These are phyloP conservation scores for Apotomis betuletana DNA, from an alignment of 2,888 invertebrate genomes.

Conservation along the genomic window DNA sequence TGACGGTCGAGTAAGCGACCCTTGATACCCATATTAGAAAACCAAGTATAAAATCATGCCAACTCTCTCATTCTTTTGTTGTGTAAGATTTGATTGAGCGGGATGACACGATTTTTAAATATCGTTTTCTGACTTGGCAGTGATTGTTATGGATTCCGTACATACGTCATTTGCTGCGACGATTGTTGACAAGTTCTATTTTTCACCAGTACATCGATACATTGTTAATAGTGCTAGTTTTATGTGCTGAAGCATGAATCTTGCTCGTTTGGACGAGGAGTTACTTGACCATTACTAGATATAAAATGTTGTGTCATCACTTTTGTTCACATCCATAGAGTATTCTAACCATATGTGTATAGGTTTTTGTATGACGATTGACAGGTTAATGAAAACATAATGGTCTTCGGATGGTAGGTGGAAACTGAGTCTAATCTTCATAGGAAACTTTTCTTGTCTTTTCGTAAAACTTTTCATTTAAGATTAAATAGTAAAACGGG, in stretches of 20 bases:
- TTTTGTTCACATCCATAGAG: conserved; percentile 17
- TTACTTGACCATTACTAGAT: conserved; percentile 19
- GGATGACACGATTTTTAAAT: not conserved
- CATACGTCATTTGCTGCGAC: not conserved
- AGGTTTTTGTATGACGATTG: conserved; percentile 10
- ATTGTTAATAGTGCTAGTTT: conserved; percentile 16
- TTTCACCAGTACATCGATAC: conserved; percentile 28
- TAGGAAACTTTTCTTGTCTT: conserved; percentile 1
- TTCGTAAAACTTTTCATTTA: conserved; percentile 8
- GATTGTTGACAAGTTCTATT: conserved; percentile 24
- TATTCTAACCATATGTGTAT: conserved; percentile 17
- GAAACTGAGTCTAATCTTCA: not conserved
- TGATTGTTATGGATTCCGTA: conserved; percentile 4
- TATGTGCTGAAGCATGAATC: conserved; percentile 12
- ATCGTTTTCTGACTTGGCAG: not conserved
- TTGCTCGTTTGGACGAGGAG: conserved; percentile 4
- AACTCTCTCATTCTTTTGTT: not conserved
- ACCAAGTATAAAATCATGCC: not conserved
- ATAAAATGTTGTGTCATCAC: conserved; percentile 11
- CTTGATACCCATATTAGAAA: not conserved
- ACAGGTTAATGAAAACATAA: conserved; percentile 2
- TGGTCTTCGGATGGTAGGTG: not conserved
- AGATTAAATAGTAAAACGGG: conserved; percentile 1
- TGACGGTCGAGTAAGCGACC: not conserved
- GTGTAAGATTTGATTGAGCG: not conserved